Conservation (phyloP, 2,113 vertebrate genomes). For the Sialia sialis region DNA sequence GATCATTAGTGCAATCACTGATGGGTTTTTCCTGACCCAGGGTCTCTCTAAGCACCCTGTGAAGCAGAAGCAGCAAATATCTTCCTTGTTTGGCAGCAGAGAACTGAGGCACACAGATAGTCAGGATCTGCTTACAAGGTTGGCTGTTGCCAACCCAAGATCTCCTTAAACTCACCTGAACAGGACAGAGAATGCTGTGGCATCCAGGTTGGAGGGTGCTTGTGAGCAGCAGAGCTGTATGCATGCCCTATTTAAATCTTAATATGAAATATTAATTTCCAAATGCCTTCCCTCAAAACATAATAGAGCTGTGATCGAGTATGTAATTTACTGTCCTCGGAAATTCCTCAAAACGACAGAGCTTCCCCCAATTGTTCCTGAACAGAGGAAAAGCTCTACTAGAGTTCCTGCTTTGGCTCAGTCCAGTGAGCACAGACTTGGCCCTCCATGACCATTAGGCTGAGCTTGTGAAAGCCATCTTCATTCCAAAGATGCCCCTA, state of each 20-base stretch:
- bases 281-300: slow-evolving; percentile 60
- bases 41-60: background rate
- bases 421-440: background rate
- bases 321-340: slow-evolving; percentile 65
- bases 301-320: slow-evolving; percentile 64
- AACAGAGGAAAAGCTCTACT: slow-evolving; percentile 55
- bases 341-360: slow-evolving; percentile 70
- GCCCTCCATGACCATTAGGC: background rate
- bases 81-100: background rate
- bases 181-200: background rate
- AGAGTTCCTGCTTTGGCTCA: slow-evolving; percentile 42
- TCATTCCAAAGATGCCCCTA: slow-evolving; percentile 12
- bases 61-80: background rate
- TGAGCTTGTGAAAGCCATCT: slow-evolving; percentile 36
- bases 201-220: background rate
- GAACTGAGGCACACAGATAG: background rate
- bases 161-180: background rate
- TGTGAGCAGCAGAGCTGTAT: background rate
- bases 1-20: background rate
- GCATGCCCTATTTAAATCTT: slow-evolving; percentile 18
- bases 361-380: slow-evolving; percentile 76
- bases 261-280: slow-evolving; percentile 67
- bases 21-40: background rate
- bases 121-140: fast-evolving
- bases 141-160: background rate